These are phyloP conservation scores for Metellina segmentata DNA, from an alignment of 2,888 invertebrate genomes.

Conservation along the genomic window DNA sequence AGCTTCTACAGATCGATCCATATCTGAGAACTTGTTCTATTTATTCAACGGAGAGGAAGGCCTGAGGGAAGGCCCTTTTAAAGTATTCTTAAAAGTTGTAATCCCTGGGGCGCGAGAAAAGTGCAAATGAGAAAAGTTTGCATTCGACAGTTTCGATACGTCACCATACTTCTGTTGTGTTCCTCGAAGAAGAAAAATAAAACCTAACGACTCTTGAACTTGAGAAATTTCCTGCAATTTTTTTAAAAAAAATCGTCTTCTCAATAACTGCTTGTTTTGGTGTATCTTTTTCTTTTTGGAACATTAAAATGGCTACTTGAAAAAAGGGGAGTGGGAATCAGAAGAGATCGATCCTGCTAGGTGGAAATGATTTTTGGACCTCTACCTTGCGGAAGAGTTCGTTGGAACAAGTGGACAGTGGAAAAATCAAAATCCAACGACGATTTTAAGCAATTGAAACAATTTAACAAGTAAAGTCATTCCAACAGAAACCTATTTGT, in stretches of 20 bases:
- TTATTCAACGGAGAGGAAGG: background rate
- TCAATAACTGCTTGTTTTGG: background rate
- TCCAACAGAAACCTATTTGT: too few species aligned
- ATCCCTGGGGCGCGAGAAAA: slow-evolving; percentile 12
- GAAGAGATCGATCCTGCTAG: background rate
- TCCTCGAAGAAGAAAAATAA: background rate
- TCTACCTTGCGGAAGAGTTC: too few species aligned
- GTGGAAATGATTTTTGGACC: background rate
- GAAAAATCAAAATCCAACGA: too few species aligned
- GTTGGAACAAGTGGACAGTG: too few species aligned
- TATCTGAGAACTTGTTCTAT: background rate
- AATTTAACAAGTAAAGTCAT: too few species aligned
- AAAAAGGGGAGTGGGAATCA: background rate
- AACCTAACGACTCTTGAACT: background rate
- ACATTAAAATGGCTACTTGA: background rate
- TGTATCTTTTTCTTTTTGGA: background rate
- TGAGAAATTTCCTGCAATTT: background rate
- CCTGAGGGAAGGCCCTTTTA: background rate
- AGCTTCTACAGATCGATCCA: background rate
- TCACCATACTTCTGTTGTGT: background rate
- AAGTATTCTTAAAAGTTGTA: slow-evolving; percentile 40
- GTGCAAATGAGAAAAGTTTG: slow-evolving; percentile 36
- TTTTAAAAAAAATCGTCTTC: background rate
- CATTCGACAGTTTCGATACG: slow-evolving; percentile 2
- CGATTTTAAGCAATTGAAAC: too few species aligned